A percentile compares a stretch with the other conserved stretches of the same genome.
Conservation (phyloP, 2,797 vertebrate genomes). For the Brachyalestes nurse region DNA sequence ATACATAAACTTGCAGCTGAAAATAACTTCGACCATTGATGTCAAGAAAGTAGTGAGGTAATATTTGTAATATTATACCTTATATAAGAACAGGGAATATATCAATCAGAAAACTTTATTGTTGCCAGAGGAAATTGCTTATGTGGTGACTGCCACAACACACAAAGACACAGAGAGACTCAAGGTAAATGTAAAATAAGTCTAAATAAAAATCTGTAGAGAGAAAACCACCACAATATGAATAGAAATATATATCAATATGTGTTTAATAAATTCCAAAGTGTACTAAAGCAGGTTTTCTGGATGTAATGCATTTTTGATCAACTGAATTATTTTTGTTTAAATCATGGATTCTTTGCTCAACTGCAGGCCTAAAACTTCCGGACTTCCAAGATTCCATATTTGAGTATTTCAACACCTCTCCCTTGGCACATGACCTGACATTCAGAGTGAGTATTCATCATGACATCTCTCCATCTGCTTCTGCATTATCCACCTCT, state of each 20-base stretch:
- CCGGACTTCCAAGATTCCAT: slow-evolving; percentile 95
- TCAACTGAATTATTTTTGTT: background rate
- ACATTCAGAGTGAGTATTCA: slow-evolving; percentile 89
- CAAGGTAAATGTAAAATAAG: too few species aligned
- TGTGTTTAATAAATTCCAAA: background rate
- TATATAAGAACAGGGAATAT: background rate
- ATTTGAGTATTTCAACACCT: slow-evolving; percentile 98
- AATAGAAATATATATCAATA: background rate
- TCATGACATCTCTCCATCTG: slow-evolving; percentile 9
- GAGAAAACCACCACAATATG: too few species aligned
- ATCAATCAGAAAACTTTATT: too few species aligned
- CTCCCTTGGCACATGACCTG: slow-evolving; percentile 92
- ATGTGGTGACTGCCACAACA: too few species aligned
- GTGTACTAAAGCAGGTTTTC: background rate
- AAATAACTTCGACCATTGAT: background rate
- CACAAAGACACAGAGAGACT: too few species aligned
- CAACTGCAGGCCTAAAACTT: slow-evolving; percentile 85
- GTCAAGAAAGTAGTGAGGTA: background rate
- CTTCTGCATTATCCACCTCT: slow-evolving; percentile 21
- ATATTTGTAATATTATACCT: background rate
- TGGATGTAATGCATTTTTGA: background rate
- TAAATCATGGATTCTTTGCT: slow-evolving; percentile 5
- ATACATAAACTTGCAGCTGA: background rate
- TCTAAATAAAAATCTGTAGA: too few species aligned
- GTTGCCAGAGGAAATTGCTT: too few species aligned